These are phyloP conservation scores for Xestia ashworthii DNA, from an alignment of 2,888 invertebrate genomes.

Conservation along the genomic window DNA sequence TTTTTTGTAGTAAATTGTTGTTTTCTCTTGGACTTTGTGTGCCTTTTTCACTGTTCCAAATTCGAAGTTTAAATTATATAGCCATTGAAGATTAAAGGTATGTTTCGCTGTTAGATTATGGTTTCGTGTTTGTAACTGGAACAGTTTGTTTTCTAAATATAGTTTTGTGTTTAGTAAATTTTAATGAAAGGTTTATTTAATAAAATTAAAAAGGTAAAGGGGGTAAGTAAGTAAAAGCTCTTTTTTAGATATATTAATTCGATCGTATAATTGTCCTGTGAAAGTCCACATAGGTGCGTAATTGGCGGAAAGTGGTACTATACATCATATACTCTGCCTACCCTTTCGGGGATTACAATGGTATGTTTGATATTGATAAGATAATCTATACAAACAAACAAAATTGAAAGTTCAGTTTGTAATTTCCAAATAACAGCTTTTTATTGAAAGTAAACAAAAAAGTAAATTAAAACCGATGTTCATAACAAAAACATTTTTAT, in stretches of 20 bases:
- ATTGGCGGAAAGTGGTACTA: neutral
- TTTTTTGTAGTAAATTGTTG: constrained; percentile 10
- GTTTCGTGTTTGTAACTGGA: constrained; percentile 25
- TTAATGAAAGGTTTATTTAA: no score
- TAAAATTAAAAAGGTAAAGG: no score
- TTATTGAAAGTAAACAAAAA: neutral
- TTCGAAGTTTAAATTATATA: constrained; percentile 44
- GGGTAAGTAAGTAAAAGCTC: neutral
- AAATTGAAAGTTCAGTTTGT: neutral
- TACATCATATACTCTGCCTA: neutral
- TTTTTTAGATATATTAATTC: neutral
- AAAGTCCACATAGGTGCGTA: neutral
- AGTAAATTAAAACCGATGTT: neutral
- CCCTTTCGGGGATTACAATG: neutral
- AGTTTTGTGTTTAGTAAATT: neutral
- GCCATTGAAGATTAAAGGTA: constrained; percentile 60
- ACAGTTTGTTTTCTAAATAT: constrained; percentile 2
- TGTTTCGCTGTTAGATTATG: constrained; percentile 46
- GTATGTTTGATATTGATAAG: neutral
- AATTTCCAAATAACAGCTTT: neutral
- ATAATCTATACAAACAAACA: neutral
- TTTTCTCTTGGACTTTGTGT: constrained; percentile 30
- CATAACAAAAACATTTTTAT: no score
- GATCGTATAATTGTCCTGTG: neutral
- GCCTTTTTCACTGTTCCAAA: constrained; percentile 43